Evolutionary conservation across 2,113 vertebrate species (phyloP).

Genomic region (Notiomystis cincta): DNA sequence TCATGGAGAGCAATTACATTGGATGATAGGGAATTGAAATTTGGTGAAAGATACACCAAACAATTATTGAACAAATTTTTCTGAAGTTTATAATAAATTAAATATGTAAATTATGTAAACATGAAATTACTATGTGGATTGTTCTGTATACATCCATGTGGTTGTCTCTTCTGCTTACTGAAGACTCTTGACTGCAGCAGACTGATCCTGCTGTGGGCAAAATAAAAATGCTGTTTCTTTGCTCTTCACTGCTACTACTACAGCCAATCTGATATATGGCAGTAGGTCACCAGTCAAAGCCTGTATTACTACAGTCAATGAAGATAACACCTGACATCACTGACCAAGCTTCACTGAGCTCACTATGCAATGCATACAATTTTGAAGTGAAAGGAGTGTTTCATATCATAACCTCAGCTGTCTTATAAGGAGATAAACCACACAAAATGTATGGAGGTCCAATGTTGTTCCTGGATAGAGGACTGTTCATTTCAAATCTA

Average conservation of each 20-base stretch:
- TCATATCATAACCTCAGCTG: background rate
- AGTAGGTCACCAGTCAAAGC: background rate
- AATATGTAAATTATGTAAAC: background rate
- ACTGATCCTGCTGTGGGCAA: background rate
- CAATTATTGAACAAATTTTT: background rate
- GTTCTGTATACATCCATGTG: background rate
- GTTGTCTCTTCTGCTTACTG: background rate
- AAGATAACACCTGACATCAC: background rate
- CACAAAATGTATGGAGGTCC: background rate
- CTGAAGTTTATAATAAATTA: background rate
- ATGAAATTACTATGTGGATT: background rate
- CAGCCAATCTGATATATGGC: background rate
- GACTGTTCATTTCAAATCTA: background rate
- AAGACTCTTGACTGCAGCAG: background rate
- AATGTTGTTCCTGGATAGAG: background rate
- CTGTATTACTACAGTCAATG: background rate
- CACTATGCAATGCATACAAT: rapidly evolving
- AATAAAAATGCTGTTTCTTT: background rate
- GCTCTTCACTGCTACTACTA: background rate
- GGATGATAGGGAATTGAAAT: background rate
- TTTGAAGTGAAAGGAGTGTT: background rate
- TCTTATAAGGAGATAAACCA: background rate
- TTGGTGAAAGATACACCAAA: background rate
- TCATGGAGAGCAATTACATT: background rate
- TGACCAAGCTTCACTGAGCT: background rate